Percentiles rank a stretch among this genome's conserved stretches.
These are phyloP conservation scores for Himalopsyche anomala DNA, from an alignment of 2,888 invertebrate species.

Conservation along the genomic window DNA sequence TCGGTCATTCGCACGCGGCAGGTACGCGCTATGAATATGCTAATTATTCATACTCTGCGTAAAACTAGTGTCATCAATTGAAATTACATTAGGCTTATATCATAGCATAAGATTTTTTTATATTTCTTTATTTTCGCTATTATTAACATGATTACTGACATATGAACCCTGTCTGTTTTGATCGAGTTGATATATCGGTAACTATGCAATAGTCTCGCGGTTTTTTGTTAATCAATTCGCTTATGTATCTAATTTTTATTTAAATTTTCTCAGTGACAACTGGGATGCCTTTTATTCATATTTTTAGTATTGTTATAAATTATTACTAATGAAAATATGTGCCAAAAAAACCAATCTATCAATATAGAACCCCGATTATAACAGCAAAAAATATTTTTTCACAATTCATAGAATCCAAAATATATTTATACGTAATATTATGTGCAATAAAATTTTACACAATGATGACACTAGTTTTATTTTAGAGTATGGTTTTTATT, in stretches of 20 bases:
- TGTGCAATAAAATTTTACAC: constrained; percentile 52
- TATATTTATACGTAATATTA: constrained; percentile 34
- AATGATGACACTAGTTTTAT: constrained; percentile 61
- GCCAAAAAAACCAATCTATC: not conserved
- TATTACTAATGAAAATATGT: not conserved
- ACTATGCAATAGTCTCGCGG: not conserved
- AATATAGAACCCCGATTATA: not conserved
- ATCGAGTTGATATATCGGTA: not conserved
- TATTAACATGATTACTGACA: not conserved
- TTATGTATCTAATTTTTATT: constrained; percentile 41
- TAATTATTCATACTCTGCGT: constrained; percentile 53
- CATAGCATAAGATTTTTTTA: constrained; percentile 23
- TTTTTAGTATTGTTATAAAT: too few relatives aligned
- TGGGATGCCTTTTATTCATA: not conserved
- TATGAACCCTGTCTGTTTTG: not conserved
- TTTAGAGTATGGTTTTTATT: constrained; percentile 27
- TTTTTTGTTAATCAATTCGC: constrained; percentile 12
- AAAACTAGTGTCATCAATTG: constrained; percentile 59
- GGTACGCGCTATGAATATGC: constrained; percentile 60
- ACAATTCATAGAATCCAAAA: not conserved
- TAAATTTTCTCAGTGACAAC: constrained; percentile 4
- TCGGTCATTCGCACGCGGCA: constrained; percentile 64
- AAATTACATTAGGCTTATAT: not conserved
- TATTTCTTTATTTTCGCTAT: constrained; percentile 12
- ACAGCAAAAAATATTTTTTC: not conserved